Conservation (phyloP, 2,888 invertebrate genomes). For the Masnerella sp. region DNA sequence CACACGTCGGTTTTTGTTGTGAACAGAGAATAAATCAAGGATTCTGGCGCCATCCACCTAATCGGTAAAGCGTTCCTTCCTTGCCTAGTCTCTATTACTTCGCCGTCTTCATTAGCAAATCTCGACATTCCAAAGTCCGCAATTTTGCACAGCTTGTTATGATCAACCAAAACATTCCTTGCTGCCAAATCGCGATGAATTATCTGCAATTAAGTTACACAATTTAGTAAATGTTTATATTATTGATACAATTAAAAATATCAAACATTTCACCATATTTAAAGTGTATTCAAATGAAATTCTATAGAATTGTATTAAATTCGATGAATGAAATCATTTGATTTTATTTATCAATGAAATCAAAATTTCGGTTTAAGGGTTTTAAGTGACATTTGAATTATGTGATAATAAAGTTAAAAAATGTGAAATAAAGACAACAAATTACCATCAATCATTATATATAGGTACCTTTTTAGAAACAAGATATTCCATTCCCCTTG, state of each 20-base stretch:
- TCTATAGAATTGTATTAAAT: no score
- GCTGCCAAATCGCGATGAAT: conserved; percentile 92
- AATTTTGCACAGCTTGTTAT: conserved; percentile 92
- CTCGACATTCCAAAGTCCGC: conserved; percentile 93
- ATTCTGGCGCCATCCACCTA: conserved; percentile 95
- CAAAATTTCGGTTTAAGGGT: no score
- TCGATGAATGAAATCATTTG: no score
- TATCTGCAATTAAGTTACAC: conserved; percentile 80
- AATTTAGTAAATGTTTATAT: not conserved
- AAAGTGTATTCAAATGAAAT: no score
- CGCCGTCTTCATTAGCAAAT: conserved; percentile 79
- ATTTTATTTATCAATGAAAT: no score
- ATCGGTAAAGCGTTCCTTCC: conserved; percentile 83
- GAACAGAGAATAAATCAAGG: conserved; percentile 95
- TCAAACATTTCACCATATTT: no score
- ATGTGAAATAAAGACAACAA: no score
- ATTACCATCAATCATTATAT: no score
- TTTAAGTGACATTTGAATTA: no score
- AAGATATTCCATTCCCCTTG: conserved; percentile 91
- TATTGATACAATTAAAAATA: no score
- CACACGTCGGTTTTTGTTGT: conserved; percentile 96
- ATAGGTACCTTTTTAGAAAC: conserved; percentile 85
- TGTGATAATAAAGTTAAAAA: no score
- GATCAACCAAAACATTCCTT: conserved; percentile 89
- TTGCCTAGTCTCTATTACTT: conserved; percentile 79